phyloP scores from a whole-genome alignment of 1,140 invertebrate species.

The Saccostrea echinata region DNA sequence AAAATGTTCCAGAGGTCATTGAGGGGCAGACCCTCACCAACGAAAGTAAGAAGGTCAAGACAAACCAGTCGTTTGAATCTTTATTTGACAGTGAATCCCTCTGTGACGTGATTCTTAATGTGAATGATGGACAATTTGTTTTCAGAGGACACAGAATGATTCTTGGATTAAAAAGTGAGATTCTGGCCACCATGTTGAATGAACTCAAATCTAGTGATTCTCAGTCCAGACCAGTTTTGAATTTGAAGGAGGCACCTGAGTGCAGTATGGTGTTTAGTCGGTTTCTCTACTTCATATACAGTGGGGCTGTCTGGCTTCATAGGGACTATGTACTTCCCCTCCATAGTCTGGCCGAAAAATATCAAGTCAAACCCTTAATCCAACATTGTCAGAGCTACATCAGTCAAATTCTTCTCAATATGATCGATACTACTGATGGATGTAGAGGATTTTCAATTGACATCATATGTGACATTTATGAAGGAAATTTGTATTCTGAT shows the following conservation, averaged over 20 bases:
- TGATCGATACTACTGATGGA: constrained; percentile 55
- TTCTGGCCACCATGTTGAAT: constrained; percentile 71
- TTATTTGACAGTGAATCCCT: constrained; percentile 74
- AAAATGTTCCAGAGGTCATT: constrained; percentile 52
- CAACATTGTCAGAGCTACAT: constrained; percentile 75
- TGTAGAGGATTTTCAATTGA: constrained; percentile 65
- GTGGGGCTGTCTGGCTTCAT: constrained; percentile 76
- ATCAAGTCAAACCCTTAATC: constrained; percentile 67
- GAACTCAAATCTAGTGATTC: constrained; percentile 50
- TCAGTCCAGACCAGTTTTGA: constrained; percentile 65
- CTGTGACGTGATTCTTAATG: constrained; percentile 72
- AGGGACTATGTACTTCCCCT: constrained; percentile 75
- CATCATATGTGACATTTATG: constrained; percentile 69
- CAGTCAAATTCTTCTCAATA: constrained; percentile 71
- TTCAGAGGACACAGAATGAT: constrained; percentile 76
- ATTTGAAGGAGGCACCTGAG: constrained; percentile 68
- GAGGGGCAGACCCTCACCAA: constrained; percentile 58
- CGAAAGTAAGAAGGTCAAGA: constrained; percentile 73
- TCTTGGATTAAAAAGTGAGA: constrained; percentile 73
- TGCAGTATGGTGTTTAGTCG: constrained; percentile 74
- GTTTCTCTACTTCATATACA: constrained; percentile 77
- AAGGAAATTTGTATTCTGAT: constrained; percentile 63
- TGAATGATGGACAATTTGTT: constrained; percentile 71
- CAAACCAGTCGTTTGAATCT: constrained; percentile 72
- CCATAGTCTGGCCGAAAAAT: constrained; percentile 71